Base-by-base conservation (phyloP, 2,113 vertebrate species). In the Sebastes schlegelii region DNA sequence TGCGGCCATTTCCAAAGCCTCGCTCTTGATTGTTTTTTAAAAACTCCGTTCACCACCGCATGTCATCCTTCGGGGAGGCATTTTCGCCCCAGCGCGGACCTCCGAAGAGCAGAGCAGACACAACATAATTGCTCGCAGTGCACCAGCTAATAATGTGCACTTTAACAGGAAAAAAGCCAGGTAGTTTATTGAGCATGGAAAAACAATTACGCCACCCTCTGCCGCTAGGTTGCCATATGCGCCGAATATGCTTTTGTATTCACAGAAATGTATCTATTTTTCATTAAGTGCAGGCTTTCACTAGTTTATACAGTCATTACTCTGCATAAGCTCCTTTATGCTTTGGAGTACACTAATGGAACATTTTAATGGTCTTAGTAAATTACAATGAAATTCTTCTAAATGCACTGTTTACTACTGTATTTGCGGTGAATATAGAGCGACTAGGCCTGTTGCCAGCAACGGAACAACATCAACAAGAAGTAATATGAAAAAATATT, bases 301-400 rank as follows among this genome's bases (percentile, higher is more conserved):
- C 62, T 65, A 62, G 55, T 82, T 73, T 86, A 82, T 84, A 61
- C 6, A 83, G 74, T 85, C 82, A 92, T 88, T 88, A 90, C 77
- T 86, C 77, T 45, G 51, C 57, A 71, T 77, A 80, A 83, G 76
- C 78, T 83, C 46, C 71, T 74, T 88, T 71, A 34, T 73, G 67
- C 73, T 79, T 46, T 12, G 40, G 71, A 82, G 73, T 78, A 86
- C 71, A 68, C 78, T 80, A 85, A 91, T 87, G 85, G 79, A 86
- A 89, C 58, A 80, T 85, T 86, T 82, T 89, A 85, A 88, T 87
- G 23, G 79, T 77, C 77, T 92, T 48, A 52, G 71, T 85, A 85
- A 89, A 88, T 85, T 62, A 74, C 49, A 73, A 64, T 77, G 52
- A 90, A 79, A 80, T 66, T 84, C 61, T 57, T 69, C 34, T 67